Percentiles rank a stretch among this genome's conserved stretches.
These are phyloP conservation scores for Hemithea aestivaria DNA, from an alignment of 2,888 invertebrate species.

Conservation along the genomic window DNA sequence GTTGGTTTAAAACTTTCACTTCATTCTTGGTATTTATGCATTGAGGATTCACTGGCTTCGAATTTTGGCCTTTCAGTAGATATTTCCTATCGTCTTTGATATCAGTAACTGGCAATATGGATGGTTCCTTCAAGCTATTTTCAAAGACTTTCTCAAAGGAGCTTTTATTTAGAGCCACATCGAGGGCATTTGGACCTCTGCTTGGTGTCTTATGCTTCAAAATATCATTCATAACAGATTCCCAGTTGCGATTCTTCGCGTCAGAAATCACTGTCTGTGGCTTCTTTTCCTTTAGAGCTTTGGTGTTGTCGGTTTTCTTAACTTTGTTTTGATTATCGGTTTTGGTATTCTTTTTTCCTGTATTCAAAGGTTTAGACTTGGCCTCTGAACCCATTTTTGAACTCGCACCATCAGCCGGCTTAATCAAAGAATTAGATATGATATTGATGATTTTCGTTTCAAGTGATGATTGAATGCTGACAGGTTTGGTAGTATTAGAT, in stretches of 20 bases:
- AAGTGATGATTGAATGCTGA: neutral
- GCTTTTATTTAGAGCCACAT: constrained; percentile 51
- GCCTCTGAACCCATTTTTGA: constrained; percentile 1
- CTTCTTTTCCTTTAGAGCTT: constrained; percentile 7
- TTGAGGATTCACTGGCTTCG: neutral
- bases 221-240: constrained; percentile 58
- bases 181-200: constrained; percentile 56
- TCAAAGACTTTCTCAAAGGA: constrained; percentile 34
- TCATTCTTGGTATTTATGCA: constrained; percentile 5
- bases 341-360: constrained; percentile 1
- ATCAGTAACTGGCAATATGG: constrained; percentile 13
- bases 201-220: constrained; percentile 60
- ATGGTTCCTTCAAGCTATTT: constrained; percentile 33
- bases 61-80: neutral
- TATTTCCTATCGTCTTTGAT: neutral
- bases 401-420: constrained; percentile 10
- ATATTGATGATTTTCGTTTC: constrained; percentile 21
- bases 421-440: constrained; percentile 19
- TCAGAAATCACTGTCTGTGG: constrained; percentile 10
- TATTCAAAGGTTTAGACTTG: constrained; percentile 3
- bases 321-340: constrained; percentile 6
- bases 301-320: constrained; percentile 13
- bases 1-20: neutral
- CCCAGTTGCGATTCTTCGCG: constrained; percentile 43
- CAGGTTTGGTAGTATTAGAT: neutral